These are phyloP conservation scores for Drosophila nr. perissopoda DNA, from an alignment of 2,888 invertebrate species.

Conservation along the genomic window DNA sequence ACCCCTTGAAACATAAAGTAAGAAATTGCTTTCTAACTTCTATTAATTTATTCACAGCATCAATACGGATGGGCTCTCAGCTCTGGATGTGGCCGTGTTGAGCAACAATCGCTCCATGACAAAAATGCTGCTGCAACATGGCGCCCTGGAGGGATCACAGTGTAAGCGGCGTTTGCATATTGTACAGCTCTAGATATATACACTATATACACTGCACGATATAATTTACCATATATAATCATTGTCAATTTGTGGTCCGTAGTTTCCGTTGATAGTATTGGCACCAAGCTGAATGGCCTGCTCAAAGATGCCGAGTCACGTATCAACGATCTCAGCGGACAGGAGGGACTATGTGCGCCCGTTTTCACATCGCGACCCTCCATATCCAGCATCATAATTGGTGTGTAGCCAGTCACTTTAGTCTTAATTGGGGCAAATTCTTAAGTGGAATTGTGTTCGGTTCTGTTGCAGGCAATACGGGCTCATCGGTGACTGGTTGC, in stretches of 20 bases:
- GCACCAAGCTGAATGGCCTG: conserved; percentile 90
- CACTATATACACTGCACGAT: not conserved
- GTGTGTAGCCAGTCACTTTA: conserved; percentile 71
- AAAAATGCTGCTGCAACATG: conserved; percentile 94
- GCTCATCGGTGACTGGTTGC: conserved; percentile 88
- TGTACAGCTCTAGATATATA: not conserved
- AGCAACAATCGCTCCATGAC: conserved; percentile 95
- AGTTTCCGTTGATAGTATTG: conserved; percentile 88
- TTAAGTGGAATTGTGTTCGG: not conserved
- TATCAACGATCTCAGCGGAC: conserved; percentile 91
- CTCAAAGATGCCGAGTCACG: conserved; percentile 93
- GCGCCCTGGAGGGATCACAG: conserved; percentile 93
- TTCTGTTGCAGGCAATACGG: conserved; percentile 81
- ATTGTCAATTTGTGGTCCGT: conserved; percentile 1
- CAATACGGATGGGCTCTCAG: conserved; percentile 94
- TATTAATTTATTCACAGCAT: conserved; percentile 87
- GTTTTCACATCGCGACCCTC: conserved; percentile 85
- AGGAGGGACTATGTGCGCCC: conserved; percentile 84
- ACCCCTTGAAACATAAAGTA: not conserved
- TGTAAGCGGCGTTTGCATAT: conserved; percentile 85
- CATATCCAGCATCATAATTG: conserved; percentile 87
- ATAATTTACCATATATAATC: no score
- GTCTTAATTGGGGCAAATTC: not conserved
- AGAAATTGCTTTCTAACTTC: not conserved
- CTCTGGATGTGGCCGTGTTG: conserved; percentile 96